These are phyloP conservation scores for Tetranychus truncatus DNA, from an alignment of 2,888 invertebrate species.

Conservation along the genomic window DNA sequence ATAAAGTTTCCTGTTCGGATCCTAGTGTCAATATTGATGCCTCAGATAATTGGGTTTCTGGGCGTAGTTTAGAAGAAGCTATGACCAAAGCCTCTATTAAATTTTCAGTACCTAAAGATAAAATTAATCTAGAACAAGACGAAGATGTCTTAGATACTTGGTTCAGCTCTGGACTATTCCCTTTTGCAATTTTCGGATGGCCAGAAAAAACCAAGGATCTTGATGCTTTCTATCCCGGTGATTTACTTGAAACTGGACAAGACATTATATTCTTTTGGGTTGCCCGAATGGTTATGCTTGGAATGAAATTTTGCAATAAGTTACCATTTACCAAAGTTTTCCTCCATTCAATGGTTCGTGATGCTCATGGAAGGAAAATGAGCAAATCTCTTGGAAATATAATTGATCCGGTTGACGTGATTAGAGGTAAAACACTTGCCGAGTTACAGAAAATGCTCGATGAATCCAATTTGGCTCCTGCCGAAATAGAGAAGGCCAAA, in stretches of 20 bases:
- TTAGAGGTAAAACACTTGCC: conserved; percentile 61
- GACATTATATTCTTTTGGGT: conserved; percentile 99
- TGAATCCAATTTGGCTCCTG: conserved; percentile 64
- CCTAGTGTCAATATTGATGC: conserved; percentile 22
- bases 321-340: conserved; percentile 76
- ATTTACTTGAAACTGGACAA: conserved; percentile 84
- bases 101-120: conserved; percentile 39
- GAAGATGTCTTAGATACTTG: conserved; percentile 96
- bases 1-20: conserved; percentile 47
- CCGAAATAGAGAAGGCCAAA: conserved; percentile 56
- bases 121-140: conserved; percentile 50
- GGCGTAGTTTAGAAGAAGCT: conserved; percentile 52
- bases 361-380: conserved; percentile 97
- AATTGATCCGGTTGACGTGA: conserved; percentile 89
- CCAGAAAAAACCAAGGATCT: conserved; percentile 54
- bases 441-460: conserved; percentile 50
- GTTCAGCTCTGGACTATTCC: conserved; percentile 92
- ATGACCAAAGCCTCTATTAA: conserved; percentile 53
- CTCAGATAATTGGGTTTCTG: conserved; percentile 42
- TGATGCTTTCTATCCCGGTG: conserved; percentile 71
- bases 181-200: conserved; percentile 94
- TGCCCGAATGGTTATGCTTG: conserved; percentile 96
- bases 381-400: conserved; percentile 96
- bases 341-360: conserved; percentile 88
- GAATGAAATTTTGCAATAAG: conserved; percentile 65